Conservation (phyloP, 2,113 vertebrate genomes). For the Potamarius usumacintae region DNA sequence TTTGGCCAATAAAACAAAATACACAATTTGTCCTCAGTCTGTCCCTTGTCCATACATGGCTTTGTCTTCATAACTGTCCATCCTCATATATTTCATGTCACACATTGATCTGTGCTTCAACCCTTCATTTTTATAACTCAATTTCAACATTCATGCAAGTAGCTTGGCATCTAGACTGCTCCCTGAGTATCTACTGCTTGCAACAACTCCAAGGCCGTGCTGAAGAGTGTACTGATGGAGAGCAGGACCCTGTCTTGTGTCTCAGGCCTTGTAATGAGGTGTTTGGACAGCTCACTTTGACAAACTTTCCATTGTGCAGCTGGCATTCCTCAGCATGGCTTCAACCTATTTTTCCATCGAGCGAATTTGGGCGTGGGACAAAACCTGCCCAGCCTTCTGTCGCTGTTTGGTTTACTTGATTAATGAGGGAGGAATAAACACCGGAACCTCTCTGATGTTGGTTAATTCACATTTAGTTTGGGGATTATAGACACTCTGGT, state of each 20-base stretch:
- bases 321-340: conserved; percentile 36
- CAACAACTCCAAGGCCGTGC: conserved; percentile 30
- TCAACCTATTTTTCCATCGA: conserved; percentile 14
- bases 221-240: conserved; percentile 38
- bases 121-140: neutral
- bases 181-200: conserved; percentile 11
- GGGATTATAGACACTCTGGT: neutral
- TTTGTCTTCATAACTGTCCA: neutral
- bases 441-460: neutral
- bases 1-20: conserved; percentile 9
- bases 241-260: conserved; percentile 44
- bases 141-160: conserved; percentile 5
- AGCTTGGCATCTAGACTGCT: conserved; percentile 27
- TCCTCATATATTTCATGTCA: conserved; percentile 18
- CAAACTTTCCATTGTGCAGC: conserved; percentile 49
- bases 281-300: conserved; percentile 50
- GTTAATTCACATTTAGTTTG: neutral
- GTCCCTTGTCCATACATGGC: neutral
- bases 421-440: conserved; percentile 9
- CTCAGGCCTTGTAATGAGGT: conserved; percentile 45
- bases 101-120: neutral
- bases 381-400: conserved; percentile 25
- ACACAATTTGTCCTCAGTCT: neutral
- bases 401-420: conserved; percentile 5
- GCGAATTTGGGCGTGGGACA: conserved; percentile 4